phyloP scores from a whole-genome alignment of 2,797 vertebrate genomes.

The Sebastes diploproa region DNA sequence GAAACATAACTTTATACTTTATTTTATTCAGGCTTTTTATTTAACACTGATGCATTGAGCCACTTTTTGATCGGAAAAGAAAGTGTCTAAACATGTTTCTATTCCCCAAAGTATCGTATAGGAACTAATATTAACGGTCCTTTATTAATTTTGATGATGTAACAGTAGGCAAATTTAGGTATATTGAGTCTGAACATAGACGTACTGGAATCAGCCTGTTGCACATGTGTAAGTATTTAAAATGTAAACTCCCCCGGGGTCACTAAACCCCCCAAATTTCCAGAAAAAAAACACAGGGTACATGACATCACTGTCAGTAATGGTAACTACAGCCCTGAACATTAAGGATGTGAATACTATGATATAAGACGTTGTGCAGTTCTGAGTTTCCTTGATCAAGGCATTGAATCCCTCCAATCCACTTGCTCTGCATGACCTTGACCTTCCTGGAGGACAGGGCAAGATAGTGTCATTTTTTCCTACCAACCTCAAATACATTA shows the following conservation, averaged over 20 bases:
- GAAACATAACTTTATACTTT: not conserved
- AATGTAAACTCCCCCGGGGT: not conserved
- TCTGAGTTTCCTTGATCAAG: not conserved
- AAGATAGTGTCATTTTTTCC: not conserved
- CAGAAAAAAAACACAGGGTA: too few relatives aligned
- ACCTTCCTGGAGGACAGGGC: not conserved
- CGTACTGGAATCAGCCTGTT: not conserved
- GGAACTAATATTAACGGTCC: not conserved
- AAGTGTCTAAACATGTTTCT: not conserved
- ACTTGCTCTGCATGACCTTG: not conserved
- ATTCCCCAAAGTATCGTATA: not conserved
- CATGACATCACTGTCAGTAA: not conserved
- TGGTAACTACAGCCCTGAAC: not conserved
- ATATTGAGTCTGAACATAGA: not conserved
- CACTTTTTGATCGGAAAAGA: not conserved
- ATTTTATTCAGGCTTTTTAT: not conserved
- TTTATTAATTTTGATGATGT: rapidly evolving
- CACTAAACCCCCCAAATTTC: not conserved
- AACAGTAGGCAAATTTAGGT: not conserved
- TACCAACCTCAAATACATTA: not conserved
- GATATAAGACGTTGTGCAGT: not conserved
- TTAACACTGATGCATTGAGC: not conserved
- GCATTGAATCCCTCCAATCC: not conserved
- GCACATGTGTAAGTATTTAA: not conserved
- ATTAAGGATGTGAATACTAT: not conserved